Evolutionary conservation across 2,888 invertebrate species (phyloP).

Genomic region (Galeruca laticollis): DNA sequence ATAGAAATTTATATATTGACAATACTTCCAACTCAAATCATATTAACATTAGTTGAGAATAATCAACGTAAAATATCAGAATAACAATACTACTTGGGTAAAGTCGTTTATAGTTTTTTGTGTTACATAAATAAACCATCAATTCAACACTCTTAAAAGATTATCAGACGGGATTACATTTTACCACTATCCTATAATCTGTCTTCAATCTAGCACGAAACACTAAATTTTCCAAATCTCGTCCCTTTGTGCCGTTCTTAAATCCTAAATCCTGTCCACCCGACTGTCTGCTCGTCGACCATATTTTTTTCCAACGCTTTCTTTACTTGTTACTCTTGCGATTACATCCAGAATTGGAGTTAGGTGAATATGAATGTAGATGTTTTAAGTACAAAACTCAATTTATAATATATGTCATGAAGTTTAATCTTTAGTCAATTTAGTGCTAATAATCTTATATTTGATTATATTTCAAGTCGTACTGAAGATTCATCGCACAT

Average conservation of each 20-base stretch:
- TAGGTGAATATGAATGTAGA: background rate
- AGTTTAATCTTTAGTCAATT: too few species aligned
- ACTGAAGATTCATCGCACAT: too few species aligned
- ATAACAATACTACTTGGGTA: too few species aligned
- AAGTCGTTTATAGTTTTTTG: too few species aligned
- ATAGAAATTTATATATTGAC: too few species aligned
- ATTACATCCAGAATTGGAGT: slow-evolving; percentile 54
- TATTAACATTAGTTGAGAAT: background rate
- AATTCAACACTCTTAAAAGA: slow-evolving; percentile 12
- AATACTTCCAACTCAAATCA: too few species aligned
- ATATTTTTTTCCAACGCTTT: slow-evolving; percentile 41
- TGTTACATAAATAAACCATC: background rate
- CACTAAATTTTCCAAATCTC: slow-evolving; percentile 35
- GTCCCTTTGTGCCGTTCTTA: slow-evolving; percentile 27
- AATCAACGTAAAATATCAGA: background rate
- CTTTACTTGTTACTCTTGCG: slow-evolving; percentile 64
- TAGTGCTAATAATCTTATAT: too few species aligned
- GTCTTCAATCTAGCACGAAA: slow-evolving; percentile 26
- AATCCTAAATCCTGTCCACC: slow-evolving; percentile 42
- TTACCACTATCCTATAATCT: slow-evolving; percentile 17
- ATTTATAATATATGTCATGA: too few species aligned
- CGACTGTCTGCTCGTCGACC: slow-evolving; percentile 30
- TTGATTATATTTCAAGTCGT: too few species aligned
- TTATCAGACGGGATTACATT: slow-evolving; percentile 12
- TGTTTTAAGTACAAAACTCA: too few species aligned